These are phyloP conservation scores for Cochlearius cochlearius DNA, from an alignment of 2,113 vertebrate genomes.

Conservation along the genomic window DNA sequence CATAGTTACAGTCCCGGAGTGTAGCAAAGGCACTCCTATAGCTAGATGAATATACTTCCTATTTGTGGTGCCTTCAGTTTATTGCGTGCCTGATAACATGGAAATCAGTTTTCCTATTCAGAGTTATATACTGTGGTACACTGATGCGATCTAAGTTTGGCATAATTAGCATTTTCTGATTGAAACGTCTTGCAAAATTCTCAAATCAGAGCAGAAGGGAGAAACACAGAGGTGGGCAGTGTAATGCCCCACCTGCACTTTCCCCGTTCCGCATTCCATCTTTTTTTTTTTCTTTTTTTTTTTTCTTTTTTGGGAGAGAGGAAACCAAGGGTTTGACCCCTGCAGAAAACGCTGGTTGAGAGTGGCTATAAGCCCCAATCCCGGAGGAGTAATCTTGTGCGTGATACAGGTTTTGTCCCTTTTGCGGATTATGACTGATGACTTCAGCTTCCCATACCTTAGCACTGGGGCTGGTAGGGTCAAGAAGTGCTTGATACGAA, in stretches of 20 bases:
- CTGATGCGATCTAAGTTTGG: neutral
- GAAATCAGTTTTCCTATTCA: neutral
- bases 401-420: neutral
- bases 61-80: neutral
- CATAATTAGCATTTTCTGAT: neutral
- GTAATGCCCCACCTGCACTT: neutral
- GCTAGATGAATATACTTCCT: neutral
- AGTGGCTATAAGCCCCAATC: neutral
- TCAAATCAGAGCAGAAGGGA: neutral
- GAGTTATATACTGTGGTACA: neutral
- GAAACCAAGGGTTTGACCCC: neutral
- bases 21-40: neutral
- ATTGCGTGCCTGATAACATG: neutral
- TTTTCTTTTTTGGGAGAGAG: too few relatives aligned
- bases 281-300: too few relatives aligned
- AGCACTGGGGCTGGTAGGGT: neutral
- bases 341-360: neutral
- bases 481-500: neutral
- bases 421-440: neutral
- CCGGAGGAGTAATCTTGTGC: neutral
- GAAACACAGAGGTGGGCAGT: neutral
- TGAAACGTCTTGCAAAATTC: neutral
- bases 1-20: neutral
- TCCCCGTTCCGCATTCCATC: fast-evolving
- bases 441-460: neutral